A percentile compares a stretch with the other conserved stretches of the same genome.
These are phyloP conservation scores for Drosophila parvula DNA, from an alignment of 1,140 invertebrate species.

Conservation along the genomic window DNA sequence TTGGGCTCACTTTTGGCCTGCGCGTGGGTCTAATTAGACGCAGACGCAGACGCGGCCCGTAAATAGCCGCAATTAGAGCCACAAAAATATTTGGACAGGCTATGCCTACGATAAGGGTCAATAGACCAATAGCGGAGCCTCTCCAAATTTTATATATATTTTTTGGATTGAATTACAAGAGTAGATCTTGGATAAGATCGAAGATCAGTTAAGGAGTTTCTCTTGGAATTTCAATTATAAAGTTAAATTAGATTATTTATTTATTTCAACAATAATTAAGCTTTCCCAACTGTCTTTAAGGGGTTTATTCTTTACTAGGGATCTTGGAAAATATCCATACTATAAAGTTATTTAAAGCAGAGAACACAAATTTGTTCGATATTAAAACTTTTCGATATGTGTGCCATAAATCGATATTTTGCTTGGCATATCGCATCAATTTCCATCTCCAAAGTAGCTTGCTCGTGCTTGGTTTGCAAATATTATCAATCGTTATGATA, in stretches of 20 bases:
- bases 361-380: no score
- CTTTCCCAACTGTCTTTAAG: background rate
- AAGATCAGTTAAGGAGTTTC: background rate
- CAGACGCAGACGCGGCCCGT: slow-evolving; percentile 36
- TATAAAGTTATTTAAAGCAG: no score
- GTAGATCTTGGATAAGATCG: background rate
- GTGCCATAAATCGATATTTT: no score
- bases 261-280: background rate
- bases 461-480: no score
- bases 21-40: slow-evolving; percentile 60
- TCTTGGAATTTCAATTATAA: background rate
- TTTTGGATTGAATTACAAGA: background rate
- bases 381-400: no score
- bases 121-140: background rate
- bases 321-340: no score
- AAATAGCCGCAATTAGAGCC: slow-evolving; percentile 53
- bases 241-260: background rate
- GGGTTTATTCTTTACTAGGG: no score
- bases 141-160: background rate
- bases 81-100: slow-evolving; percentile 48
- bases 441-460: no score
- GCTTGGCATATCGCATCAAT: no score
- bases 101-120: slow-evolving; percentile 51
- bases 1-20: slow-evolving; percentile 30
- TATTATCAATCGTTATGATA: no score